These are phyloP conservation scores for Sepioteuthis lessoniana DNA, from an alignment of 2,888 invertebrate species.

Conservation along the genomic window DNA sequence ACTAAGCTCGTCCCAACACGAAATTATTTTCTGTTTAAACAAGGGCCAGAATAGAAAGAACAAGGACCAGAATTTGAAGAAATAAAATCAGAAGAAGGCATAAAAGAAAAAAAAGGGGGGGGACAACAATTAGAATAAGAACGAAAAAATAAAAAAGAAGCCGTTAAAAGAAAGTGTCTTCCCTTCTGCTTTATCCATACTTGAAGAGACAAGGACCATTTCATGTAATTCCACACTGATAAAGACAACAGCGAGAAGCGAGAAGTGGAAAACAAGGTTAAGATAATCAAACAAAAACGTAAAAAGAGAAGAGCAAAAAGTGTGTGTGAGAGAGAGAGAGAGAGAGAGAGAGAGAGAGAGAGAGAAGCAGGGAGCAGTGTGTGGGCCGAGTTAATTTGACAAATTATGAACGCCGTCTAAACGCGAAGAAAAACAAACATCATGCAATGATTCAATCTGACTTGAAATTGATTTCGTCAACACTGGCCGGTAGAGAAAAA, in stretches of 20 bases:
- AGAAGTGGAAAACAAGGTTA: neutral
- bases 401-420: slow-evolving; percentile 18
- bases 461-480: neutral
- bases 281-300: neutral
- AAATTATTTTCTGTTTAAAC: no score
- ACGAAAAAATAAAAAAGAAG: neutral
- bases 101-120: neutral
- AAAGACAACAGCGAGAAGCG: neutral
- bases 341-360: neutral
- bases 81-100: neutral
- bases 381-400: neutral
- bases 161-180: neutral
- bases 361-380: neutral
- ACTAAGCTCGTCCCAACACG: no score
- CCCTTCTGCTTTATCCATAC: neutral
- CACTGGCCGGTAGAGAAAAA: neutral
- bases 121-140: neutral
- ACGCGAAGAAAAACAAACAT: neutral
- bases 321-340: neutral
- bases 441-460: neutral
- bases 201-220: neutral
- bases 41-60: no score
- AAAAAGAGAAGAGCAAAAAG: neutral
- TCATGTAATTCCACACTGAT: neutral
- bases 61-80: no score